Percentiles rank a stretch among this genome's conserved stretches.
These are phyloP conservation scores for Melitaea athalia DNA, from an alignment of 2,888 invertebrate species.

Conservation along the genomic window DNA sequence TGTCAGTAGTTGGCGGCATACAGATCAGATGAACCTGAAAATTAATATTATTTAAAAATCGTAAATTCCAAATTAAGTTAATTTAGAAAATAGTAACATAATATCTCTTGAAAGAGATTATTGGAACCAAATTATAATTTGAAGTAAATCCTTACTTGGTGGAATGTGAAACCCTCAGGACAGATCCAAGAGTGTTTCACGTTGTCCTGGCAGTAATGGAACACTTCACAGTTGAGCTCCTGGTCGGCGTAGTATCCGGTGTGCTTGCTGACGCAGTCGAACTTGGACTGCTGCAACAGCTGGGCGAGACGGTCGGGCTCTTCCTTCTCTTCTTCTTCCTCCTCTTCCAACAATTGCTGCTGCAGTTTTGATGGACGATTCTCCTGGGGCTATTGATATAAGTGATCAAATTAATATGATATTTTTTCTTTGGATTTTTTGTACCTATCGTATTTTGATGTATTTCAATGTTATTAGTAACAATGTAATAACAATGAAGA, in stretches of 20 bases:
- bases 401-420: neutral
- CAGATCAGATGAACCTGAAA: constrained; percentile 93
- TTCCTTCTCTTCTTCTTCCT: constrained; percentile 88
- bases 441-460: neutral
- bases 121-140: no score
- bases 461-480: no score
- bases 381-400: constrained; percentile 49
- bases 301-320: constrained; percentile 92
- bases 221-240: constrained; percentile 93
- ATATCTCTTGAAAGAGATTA: no score
- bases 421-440: neutral
- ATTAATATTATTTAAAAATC: neutral
- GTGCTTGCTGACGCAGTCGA: constrained; percentile 89
- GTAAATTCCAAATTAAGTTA: no score
- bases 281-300: constrained; percentile 91
- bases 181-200: constrained; percentile 96
- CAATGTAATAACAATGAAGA: no score
- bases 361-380: constrained; percentile 61
- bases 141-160: constrained; percentile 82
- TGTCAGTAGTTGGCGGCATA: constrained; percentile 95
- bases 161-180: constrained; percentile 94
- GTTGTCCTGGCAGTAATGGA: constrained; percentile 96
- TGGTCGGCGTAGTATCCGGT: constrained; percentile 96
- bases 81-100: neutral
- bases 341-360: constrained; percentile 64